phyloP scores from a whole-genome alignment of 2,888 invertebrate species.

The Cephus pulcher region DNA sequence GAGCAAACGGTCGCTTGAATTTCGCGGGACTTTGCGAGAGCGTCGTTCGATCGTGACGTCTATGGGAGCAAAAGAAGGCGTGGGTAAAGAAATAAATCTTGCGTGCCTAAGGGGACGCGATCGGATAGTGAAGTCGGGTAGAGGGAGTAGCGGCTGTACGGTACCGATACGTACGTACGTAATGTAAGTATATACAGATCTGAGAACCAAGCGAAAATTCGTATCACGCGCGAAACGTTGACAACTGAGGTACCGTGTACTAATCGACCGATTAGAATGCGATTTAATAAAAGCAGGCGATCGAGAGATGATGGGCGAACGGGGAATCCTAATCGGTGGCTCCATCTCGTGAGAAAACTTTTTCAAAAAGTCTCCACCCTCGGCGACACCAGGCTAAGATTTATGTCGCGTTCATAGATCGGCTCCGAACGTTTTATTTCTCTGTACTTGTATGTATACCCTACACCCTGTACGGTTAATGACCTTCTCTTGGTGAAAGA shows the following conservation, averaged over 20 bases:
- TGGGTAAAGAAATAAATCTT: conserved; percentile 3
- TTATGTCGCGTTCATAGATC: neutral
- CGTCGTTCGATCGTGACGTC: neutral
- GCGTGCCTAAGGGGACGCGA: neutral
- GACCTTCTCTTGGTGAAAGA: neutral
- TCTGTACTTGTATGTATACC: neutral
- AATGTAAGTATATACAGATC: conserved; percentile 11
- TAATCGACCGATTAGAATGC: conserved; percentile 16
- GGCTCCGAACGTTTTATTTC: neutral
- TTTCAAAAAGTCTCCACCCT: neutral
- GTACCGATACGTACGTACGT: neutral
- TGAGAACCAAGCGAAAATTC: conserved; percentile 21
- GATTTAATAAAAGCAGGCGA: conserved; percentile 6
- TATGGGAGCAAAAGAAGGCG: neutral
- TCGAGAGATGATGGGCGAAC: conserved; percentile 12
- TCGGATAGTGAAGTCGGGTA: conserved; percentile 4
- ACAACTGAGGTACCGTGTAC: conserved; percentile 15
- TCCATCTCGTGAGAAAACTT: conserved; percentile 5
- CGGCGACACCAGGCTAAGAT: neutral
- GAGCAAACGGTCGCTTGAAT: neutral
- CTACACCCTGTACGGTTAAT: neutral
- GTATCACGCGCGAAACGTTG: conserved; percentile 19
- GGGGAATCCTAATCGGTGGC: neutral
- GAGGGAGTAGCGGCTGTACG: neutral
- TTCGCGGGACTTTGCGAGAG: neutral